Percentiles rank a stretch among this genome's conserved stretches.
Conservation (phyloP, 2,113 vertebrate species). For the Lamprotornis superbus region DNA sequence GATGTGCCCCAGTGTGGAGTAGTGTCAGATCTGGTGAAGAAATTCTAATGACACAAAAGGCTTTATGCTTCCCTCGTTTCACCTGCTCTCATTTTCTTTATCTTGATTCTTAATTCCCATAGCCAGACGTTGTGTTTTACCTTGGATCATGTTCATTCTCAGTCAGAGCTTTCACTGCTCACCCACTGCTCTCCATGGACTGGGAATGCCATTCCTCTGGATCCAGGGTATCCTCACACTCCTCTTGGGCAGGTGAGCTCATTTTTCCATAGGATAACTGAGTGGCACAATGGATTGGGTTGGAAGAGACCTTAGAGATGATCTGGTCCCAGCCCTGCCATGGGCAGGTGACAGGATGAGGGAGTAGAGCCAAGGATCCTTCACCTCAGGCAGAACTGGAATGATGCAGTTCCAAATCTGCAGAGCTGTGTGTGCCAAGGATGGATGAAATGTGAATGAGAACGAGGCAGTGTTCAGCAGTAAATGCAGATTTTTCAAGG, state of each 20-base stretch:
- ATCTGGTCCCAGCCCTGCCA: background rate
- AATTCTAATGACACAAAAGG: background rate
- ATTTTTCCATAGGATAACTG: fast-evolving
- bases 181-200: fast-evolving
- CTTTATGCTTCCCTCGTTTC: background rate
- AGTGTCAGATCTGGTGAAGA: fast-evolving
- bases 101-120: background rate
- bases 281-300: fast-evolving
- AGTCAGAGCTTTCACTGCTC: background rate
- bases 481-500: background rate
- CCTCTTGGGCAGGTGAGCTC: background rate
- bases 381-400: background rate
- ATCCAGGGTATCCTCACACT: fast-evolving
- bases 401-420: fast-evolving
- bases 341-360: background rate
- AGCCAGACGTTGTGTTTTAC: fast-evolving
- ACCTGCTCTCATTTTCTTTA: background rate
- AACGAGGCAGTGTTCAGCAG: fast-evolving
- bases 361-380: background rate
- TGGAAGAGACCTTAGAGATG: background rate
- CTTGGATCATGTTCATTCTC: background rate
- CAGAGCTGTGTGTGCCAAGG: background rate
- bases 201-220: background rate
- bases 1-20: background rate
- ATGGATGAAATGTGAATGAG: fast-evolving